Conservation (phyloP, 2,113 vertebrate genomes). For the Prunella fulvescens region DNA sequence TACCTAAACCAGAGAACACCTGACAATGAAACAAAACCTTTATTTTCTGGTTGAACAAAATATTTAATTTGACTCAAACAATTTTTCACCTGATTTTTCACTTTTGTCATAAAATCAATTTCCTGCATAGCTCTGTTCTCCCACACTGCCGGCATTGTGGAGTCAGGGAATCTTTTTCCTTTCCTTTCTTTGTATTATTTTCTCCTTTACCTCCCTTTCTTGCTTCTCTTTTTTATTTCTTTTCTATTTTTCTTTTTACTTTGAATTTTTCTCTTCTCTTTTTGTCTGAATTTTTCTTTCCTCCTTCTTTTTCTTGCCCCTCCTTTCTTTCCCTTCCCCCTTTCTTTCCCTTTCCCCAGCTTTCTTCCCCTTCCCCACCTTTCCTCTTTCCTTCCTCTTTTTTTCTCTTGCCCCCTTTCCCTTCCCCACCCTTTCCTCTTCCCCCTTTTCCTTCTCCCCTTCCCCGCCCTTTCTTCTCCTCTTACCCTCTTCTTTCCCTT, state of each 20-base stretch:
- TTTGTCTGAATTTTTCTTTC: background rate
- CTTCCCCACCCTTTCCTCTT: background rate
- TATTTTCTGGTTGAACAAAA: conserved; percentile 56
- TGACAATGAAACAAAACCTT: conserved; percentile 40
- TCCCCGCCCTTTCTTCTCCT: too few relatives aligned
- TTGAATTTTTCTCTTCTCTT: background rate
- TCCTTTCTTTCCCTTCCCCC: background rate
- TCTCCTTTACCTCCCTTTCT: background rate
- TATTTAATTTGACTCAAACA: conserved; percentile 45
- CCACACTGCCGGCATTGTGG: background rate
- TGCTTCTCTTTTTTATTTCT: background rate
- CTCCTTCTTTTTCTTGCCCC: rapidly evolving
- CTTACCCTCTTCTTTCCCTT: rapidly evolving
- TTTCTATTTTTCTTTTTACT: background rate
- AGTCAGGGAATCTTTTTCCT: background rate
- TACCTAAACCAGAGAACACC: background rate
- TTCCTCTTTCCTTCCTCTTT: background rate
- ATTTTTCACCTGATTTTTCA: conserved; percentile 63
- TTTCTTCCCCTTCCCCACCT: too few relatives aligned
- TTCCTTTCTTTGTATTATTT: background rate
- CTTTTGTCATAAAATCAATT: conserved; percentile 61
- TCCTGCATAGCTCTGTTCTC: background rate
- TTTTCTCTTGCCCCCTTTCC: background rate
- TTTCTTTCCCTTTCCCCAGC: background rate
- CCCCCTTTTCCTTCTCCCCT: background rate